Evolutionary conservation across 2,113 vertebrate genomes (phyloP).

Genomic region (Dromiciops gliroides): DNA sequence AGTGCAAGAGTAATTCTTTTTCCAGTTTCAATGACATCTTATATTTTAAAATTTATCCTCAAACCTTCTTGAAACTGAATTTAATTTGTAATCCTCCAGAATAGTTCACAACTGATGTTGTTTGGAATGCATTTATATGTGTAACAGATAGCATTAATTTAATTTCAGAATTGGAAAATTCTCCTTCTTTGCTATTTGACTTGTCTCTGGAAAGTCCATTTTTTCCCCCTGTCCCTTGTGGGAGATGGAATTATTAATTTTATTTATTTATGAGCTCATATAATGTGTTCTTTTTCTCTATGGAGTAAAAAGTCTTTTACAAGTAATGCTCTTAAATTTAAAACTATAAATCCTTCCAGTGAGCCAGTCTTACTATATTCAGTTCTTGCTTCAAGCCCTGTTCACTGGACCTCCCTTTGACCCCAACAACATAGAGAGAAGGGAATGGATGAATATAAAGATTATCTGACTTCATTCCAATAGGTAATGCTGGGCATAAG

Average conservation of each 20-base stretch:
- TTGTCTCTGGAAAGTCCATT: conserved; percentile 57
- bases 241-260: conserved; percentile 68
- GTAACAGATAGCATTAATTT: conserved; percentile 54
- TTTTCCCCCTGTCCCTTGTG: conserved; percentile 62
- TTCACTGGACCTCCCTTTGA: not conserved
- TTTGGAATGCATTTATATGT: conserved; percentile 52
- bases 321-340: conserved; percentile 66
- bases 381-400: conserved; percentile 43
- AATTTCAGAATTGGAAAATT: conserved; percentile 57
- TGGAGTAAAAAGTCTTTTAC: conserved; percentile 57
- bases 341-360: conserved; percentile 64
- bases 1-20: conserved; percentile 22
- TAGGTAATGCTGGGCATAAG: not conserved
- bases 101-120: conserved; percentile 42
- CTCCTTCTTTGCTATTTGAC: conserved; percentile 49
- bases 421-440: not conserved
- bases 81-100: conserved; percentile 49
- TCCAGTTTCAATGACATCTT: conserved; percentile 19
- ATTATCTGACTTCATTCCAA: not conserved
- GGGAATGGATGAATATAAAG: conserved; percentile 19
- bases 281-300: conserved; percentile 44
- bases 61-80: conserved; percentile 54
- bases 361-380: conserved; percentile 12
- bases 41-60: conserved; percentile 47
- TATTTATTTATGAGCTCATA: conserved; percentile 76